Base-by-base conservation (phyloP, 64 coral and sea anemone species). In the Montipora capricornis region DNA sequence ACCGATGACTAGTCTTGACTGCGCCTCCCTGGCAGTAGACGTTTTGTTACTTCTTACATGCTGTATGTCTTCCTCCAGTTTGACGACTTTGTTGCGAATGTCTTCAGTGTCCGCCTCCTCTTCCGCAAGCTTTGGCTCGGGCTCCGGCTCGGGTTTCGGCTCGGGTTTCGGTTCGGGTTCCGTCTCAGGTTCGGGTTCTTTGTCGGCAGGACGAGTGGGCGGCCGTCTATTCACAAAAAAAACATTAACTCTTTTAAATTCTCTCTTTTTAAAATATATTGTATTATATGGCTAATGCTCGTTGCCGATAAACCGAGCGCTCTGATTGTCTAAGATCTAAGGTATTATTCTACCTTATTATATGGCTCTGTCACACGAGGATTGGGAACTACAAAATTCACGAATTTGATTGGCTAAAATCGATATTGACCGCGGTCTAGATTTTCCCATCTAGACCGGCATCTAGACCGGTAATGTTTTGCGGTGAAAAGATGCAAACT, bases 31-130 rank as follows among this genome's bases (percentile, higher is more conserved):
- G 19, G 4, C 37, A 55, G 49, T 16, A 48, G 16, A 68, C 44
- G 4, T 45, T 71, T 88, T 74, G 69, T 74, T 49, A 19, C 37
- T 14, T 75, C 88, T 92, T 88, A 97, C 95, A 78, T 76, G 74
- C 55, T 82, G 93, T 83, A 97, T 68, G 70, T 89, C 82, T 12
- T 97, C 95, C 53, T 97, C 95, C 12, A 97, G 77, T 68, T 95
- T 97, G 46, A 80, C 77, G 61, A 97, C 76, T 49, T 90, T 84
- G 44, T 91, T 92, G 20, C 71, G 91, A 24, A 97, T 53, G 68
- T 95, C 95, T 83, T 26, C 93, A 29, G 60, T 90, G 16, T 94
- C 92, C 9, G 91, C 89, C 15, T 87, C 64, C 45, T 73, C 22
- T 16, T 94, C 89, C 13, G 87, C 85, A 76, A 53, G 68, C 61